Evolutionary conservation across 1,140 invertebrate genomes (phyloP).

Genomic region (Aphelinus atriplicis): DNA sequence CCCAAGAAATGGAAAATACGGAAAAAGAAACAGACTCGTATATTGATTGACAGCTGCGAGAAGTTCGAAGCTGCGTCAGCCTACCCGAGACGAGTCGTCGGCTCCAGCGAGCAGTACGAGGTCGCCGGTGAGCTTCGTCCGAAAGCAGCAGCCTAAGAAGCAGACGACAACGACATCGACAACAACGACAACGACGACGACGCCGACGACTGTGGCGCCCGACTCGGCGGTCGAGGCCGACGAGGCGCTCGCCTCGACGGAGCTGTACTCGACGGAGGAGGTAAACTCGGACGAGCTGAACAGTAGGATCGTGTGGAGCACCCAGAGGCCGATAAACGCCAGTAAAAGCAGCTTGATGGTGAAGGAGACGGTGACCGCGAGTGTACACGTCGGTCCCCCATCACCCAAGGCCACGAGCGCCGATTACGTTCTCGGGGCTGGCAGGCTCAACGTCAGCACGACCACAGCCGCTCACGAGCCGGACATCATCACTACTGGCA

Average conservation of each 20-base stretch:
- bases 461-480: background rate
- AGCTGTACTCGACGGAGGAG: conserved; percentile 46
- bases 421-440: background rate
- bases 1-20: too few species aligned
- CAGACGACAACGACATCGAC: background rate
- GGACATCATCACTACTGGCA: conserved; percentile 5
- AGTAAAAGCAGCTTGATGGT: background rate
- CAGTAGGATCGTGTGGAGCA: conserved; percentile 56
- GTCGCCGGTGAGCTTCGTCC: background rate
- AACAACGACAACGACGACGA: background rate
- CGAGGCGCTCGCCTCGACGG: conserved; percentile 49
- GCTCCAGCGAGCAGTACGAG: background rate
- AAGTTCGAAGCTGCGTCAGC: background rate
- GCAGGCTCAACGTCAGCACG: background rate
- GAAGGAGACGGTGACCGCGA: conserved; percentile 38
- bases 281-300: conserved; percentile 45
- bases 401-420: conserved; percentile 30
- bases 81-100: background rate
- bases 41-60: background rate
- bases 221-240: conserved; percentile 46
- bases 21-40: too few species aligned
- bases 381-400: conserved; percentile 30
- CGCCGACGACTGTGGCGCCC: background rate
- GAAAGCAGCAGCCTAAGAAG: background rate
- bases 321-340: conserved; percentile 39